These are phyloP conservation scores for Hylaeus anthracinus DNA, from an alignment of 1,140 invertebrate genomes.

Conservation along the genomic window DNA sequence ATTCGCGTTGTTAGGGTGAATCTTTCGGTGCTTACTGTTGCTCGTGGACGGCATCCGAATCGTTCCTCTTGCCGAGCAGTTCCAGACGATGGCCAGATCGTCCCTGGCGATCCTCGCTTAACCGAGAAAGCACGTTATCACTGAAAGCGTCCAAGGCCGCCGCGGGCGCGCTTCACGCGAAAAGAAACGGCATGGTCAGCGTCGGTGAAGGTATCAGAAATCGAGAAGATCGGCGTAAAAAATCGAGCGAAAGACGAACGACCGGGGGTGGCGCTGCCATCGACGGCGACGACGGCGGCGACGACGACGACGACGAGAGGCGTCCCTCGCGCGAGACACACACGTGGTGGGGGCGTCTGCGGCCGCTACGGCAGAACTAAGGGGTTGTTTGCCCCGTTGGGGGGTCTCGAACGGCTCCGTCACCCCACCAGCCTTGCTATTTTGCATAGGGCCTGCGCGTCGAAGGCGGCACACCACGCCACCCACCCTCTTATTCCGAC, in stretches of 20 bases:
- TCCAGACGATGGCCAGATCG: neutral
- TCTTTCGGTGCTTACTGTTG: slow-evolving; percentile 25
- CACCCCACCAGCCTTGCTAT: slow-evolving; percentile 71
- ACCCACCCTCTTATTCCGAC: slow-evolving; percentile 55
- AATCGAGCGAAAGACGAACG: slow-evolving; percentile 29
- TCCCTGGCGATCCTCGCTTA: neutral
- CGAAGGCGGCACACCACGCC: slow-evolving; percentile 66
- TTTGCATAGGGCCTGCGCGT: slow-evolving; percentile 80
- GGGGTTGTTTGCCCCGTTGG: slow-evolving; percentile 79
- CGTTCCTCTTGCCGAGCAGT: neutral
- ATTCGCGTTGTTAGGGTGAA: neutral
- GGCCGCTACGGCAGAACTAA: slow-evolving; percentile 79
- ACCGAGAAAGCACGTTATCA: slow-evolving; percentile 14
- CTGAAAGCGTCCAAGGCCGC: neutral
- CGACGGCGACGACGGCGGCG: slow-evolving; percentile 58
- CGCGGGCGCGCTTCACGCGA: slow-evolving; percentile 11
- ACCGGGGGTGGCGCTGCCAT: slow-evolving; percentile 67
- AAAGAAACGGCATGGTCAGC: neutral
- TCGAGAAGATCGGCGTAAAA: slow-evolving; percentile 31
- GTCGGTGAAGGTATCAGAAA: neutral
- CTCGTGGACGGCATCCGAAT: slow-evolving; percentile 16
- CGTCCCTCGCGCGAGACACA: slow-evolving; percentile 69
- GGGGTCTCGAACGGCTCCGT: slow-evolving; percentile 64
- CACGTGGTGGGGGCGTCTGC: slow-evolving; percentile 79
- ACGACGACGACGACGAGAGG: slow-evolving; percentile 67